These are phyloP conservation scores for Drosophila rubida DNA, from an alignment of 2,888 invertebrate genomes.

Conservation along the genomic window DNA sequence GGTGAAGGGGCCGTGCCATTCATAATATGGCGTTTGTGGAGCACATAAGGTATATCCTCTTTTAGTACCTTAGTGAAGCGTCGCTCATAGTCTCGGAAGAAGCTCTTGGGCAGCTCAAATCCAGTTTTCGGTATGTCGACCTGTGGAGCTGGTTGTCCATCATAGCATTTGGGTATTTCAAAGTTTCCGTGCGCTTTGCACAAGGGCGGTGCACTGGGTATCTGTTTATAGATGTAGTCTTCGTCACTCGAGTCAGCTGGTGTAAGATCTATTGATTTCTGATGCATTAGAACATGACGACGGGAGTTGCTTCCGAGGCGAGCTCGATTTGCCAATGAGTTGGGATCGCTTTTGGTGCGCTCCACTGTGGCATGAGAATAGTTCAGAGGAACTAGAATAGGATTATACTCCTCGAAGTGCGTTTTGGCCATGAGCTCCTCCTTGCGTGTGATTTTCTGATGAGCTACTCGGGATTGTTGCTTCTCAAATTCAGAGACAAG, in stretches of 20 bases:
- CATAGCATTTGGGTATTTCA: conserved; percentile 86
- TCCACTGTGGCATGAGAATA: conserved; percentile 91
- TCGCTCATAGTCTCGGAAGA: conserved; percentile 89
- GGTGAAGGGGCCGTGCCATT: conserved; percentile 91
- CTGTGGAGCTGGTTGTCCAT: conserved; percentile 74
- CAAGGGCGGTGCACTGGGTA: conserved; percentile 90
- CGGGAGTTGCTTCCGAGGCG: conserved; percentile 90
- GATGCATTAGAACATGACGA: conserved; percentile 93
- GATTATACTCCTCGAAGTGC: conserved; percentile 90
- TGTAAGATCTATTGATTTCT: conserved; percentile 93
- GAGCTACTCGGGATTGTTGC: conserved; percentile 83
- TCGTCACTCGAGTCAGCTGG: conserved; percentile 94
- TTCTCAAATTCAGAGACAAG: conserved; percentile 88
- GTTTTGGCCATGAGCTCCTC: conserved; percentile 89
- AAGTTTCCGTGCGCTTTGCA: conserved; percentile 91
- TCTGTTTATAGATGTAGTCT: conserved; percentile 91
- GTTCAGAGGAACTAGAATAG: conserved; percentile 87
- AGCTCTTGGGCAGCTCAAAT: conserved; percentile 90
- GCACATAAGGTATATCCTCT: conserved; percentile 93
- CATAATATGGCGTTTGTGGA: conserved; percentile 94
- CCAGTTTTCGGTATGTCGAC: conserved; percentile 88
- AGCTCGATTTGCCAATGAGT: conserved; percentile 90
- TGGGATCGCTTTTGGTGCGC: conserved; percentile 94
- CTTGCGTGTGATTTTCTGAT: conserved; percentile 86
- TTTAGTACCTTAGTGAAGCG: conserved; percentile 85